Percentiles rank a stretch among this genome's conserved stretches.
Conservation (phyloP, 2,888 invertebrate genomes). For the Erebia aethiops region DNA sequence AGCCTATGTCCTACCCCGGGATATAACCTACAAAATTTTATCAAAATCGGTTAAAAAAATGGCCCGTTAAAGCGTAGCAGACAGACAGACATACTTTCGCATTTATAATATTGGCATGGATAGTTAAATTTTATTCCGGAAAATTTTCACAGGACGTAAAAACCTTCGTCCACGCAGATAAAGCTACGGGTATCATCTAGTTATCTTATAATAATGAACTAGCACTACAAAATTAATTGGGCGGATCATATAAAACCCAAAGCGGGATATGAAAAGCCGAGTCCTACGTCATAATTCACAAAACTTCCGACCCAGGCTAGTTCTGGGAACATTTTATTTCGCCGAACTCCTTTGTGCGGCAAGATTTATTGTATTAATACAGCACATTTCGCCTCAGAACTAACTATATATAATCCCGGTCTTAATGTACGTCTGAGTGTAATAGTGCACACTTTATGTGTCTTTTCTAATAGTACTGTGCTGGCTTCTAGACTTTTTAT, state of each 20-base stretch:
- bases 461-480: conserved; percentile 9
- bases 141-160: no score
- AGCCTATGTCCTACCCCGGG: no score
- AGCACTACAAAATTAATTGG: conserved; percentile 16
- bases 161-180: no score
- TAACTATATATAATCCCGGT: conserved; percentile 34
- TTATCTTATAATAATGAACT: background rate
- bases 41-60: no score
- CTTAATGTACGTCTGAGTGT: conserved; percentile 25
- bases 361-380: conserved; percentile 53
- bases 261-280: conserved; percentile 21
- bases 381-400: conserved; percentile 44
- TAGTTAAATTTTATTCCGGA: no score
- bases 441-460: conserved; percentile 24
- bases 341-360: conserved; percentile 48
- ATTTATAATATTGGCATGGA: no score
- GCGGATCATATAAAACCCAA: conserved; percentile 17
- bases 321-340: conserved; percentile 49
- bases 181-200: background rate
- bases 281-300: conserved; percentile 44
- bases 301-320: conserved; percentile 47
- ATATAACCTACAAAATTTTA: no score
- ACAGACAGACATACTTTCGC: no score
- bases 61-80: no score
- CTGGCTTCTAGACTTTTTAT: conserved; percentile 3